Percentiles rank a stretch among this genome's conserved stretches.
Conservation (phyloP, 2,888 invertebrate species). For the Dorcus parallelipipedus region DNA sequence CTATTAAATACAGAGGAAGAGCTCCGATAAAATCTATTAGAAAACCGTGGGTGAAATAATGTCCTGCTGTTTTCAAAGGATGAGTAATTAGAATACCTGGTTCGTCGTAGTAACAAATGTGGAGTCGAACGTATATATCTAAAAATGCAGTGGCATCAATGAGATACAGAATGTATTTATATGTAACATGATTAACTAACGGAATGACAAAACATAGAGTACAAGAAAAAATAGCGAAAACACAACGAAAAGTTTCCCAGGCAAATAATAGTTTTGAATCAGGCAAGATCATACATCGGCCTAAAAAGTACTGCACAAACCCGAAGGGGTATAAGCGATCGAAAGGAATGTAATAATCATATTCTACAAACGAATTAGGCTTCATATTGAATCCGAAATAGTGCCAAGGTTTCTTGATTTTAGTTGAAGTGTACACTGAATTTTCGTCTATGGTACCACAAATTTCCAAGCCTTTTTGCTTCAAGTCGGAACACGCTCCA, state of each 20-base stretch:
- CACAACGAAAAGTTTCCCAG: conserved; percentile 20
- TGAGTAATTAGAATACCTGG: conserved; percentile 51
- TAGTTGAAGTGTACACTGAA: background rate
- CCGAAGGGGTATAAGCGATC: conserved; percentile 18
- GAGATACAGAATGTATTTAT: conserved; percentile 28
- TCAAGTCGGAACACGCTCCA: conserved; percentile 3
- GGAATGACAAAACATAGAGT: conserved; percentile 10
- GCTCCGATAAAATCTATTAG: conserved; percentile 47
- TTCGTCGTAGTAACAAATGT: conserved; percentile 53
- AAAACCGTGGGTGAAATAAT: conserved; percentile 49
- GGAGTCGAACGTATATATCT: conserved; percentile 51
- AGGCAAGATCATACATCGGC: conserved; percentile 22
- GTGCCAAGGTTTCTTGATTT: background rate
- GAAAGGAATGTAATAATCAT: conserved; percentile 26
- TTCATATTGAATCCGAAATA: conserved; percentile 11
- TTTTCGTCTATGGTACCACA: background rate
- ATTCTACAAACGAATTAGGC: conserved; percentile 17
- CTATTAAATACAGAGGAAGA: conserved; percentile 46
- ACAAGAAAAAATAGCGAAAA: conserved; percentile 16
- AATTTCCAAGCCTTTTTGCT: background rate
- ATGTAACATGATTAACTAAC: background rate
- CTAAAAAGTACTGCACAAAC: conserved; percentile 19
- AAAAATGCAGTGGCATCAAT: conserved; percentile 34
- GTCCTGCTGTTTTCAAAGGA: conserved; percentile 47
- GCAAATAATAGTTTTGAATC: conserved; percentile 19